Base-by-base conservation (phyloP, 2,797 vertebrate genomes). In the Anguilla megastoma region DNA sequence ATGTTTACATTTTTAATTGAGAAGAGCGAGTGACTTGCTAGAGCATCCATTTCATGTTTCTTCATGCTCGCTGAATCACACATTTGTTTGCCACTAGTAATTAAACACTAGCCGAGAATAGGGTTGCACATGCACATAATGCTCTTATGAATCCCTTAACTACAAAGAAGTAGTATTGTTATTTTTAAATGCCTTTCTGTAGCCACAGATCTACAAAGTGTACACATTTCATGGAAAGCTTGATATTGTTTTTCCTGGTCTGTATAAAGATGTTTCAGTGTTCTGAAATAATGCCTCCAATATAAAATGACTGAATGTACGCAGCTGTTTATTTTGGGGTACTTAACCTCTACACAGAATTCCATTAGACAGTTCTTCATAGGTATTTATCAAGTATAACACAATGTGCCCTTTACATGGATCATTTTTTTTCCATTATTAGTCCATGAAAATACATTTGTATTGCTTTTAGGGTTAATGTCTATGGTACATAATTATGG, bases 111-210 rank as follows among this genome's bases (percentile, higher is more conserved):
- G 69, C 30, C 14, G 9, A n/a, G 14, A 14, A 5, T 16, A 3
- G 3, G 33, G 27, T 33, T 36, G 69, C 24, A 69, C 63, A 69
- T 69, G n/a, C 63, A 69, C 56, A 16, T 58, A 58, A 56, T 3
- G 14, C 56, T 16, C 54, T 56, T 56, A 14, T 18, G 16, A 58
- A 16, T 58, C 16, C 60, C 5, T 66, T n/a, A 24, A n/a, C 21
- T 9, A 30, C 1, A 71, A 33, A 27, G 2, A 24, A 8, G 85
- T 83, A 82, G 84, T 85, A 56, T 87, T 71, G 71, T 36, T 58
- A 84, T 45, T 45, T 45, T 45, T 45, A 86, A 87, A 89, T 21
- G 12, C 58, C 76, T 84, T 60, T 58, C 87, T 63, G 41, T 60
- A 76, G 85, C 10, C 10, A 74, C 69, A 16, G 2, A 33, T 36